Evolutionary conservation across 1,140 invertebrate genomes (phyloP), one percentile per base, ranked within the genome.

Genomic region (Mizuhopecten yessoensis): DNA sequence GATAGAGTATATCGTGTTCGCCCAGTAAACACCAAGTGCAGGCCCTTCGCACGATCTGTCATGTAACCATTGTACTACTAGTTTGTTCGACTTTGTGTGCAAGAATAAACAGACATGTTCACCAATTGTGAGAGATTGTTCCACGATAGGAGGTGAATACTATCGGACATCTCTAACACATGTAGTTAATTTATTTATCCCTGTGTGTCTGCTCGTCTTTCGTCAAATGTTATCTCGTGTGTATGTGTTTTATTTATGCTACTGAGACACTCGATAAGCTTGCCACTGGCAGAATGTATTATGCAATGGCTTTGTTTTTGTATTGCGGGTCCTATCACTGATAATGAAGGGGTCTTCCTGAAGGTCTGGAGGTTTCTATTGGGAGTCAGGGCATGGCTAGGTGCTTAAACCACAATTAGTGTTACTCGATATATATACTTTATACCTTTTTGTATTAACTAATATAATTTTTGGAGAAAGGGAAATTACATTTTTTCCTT

Each of bases 221-320:
- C 57, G 57, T 75, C 57, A 75, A 75, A 75, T 75, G 23, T 75
- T 75, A 75, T 75, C 57, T 75, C 23, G 57, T 75, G 57, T 75
- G 57, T 75, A 75, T 75, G 57, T 75, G 57, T 75, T 75, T 75
- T 75, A 75, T 75, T 75, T 75, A 75, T 75, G 57, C 57, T n/a
- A n/a, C 57, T 75, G n/a, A 75, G 57, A 75, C 57, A 75, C 29
- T 75, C 57, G 57, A 75, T 75, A 75, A 75, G n/a, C 57, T 75
- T 75, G 57, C 57, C 57, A 75, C 57, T 75, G 57, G 57, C 57
- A 75, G 57, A 75, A 75, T 75, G 57, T 75, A 75, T 75, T 75
- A 75, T 75, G 57, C 57, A 75, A 75, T 75, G 57, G 57, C 23
- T 29, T 75, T 75, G 57, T 75, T 75, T 75, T 75, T 75, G 57